phyloP scores from a whole-genome alignment of 1,140 invertebrate species.

The Euschistus heros region DNA sequence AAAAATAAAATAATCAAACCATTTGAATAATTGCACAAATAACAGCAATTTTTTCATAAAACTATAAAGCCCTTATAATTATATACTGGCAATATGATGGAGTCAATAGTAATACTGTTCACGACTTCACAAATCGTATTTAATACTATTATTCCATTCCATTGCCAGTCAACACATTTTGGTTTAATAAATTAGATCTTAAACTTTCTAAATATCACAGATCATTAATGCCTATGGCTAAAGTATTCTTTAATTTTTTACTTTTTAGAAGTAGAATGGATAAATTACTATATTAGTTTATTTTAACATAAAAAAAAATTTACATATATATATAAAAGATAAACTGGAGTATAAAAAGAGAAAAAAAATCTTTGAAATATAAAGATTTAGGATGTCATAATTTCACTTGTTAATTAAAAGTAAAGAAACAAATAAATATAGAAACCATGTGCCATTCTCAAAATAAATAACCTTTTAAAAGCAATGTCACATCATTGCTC shows the following conservation, averaged over 20 bases:
- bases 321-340: background rate
- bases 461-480: background rate
- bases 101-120: background rate
- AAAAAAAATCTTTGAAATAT: background rate
- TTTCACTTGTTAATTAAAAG: background rate
- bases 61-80: background rate
- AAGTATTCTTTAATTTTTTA: background rate
- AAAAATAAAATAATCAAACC: conserved; percentile 3
- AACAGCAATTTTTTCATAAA: conserved; percentile 7
- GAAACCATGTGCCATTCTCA: background rate
- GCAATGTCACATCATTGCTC: background rate
- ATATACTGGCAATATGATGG: background rate
- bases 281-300: background rate
- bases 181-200: conserved; percentile 6
- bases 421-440: background rate
- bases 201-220: conserved; percentile 11
- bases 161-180: background rate
- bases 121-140: background rate
- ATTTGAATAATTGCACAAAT: conserved; percentile 12
- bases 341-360: background rate
- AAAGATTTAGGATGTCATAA: no score
- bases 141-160: conserved; percentile 5
- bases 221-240: conserved; percentile 4
- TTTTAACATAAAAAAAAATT: background rate
- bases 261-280: background rate